phyloP scores from a whole-genome alignment of 2,113 vertebrate genomes.

The Corvus moneduloides region DNA sequence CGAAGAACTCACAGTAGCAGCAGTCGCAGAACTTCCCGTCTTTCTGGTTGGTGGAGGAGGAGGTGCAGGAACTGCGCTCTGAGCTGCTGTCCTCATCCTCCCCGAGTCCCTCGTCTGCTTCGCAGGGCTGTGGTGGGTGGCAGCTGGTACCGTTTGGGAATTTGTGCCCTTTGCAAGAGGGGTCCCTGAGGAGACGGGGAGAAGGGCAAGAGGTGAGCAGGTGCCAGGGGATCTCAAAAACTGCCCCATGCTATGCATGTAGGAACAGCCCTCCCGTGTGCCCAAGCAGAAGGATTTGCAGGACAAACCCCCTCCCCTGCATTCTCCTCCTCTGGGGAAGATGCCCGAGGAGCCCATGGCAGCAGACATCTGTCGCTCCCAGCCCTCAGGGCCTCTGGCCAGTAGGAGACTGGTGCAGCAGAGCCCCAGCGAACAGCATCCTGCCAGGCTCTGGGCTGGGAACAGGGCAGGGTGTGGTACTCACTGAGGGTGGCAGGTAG shows the following conservation, averaged over 20 bases:
- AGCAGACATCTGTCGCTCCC: neutral
- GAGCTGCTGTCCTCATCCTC: slow-evolving; percentile 99
- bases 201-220: neutral
- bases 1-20: slow-evolving; percentile 99
- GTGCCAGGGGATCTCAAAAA: neutral
- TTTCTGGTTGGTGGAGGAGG: slow-evolving; percentile 95
- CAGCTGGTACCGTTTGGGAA: slow-evolving; percentile 89
- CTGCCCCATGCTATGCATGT: neutral
- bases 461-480: neutral
- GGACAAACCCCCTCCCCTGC: neutral
- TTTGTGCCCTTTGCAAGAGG: slow-evolving; percentile 95
- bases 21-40: slow-evolving; percentile 99
- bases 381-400: neutral
- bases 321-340: neutral
- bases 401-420: neutral
- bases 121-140: slow-evolving; percentile 82
- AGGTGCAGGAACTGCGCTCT: slow-evolving; percentile 96
- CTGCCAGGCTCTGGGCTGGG: neutral
- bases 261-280: neutral
- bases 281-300: neutral
- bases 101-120: slow-evolving; percentile 88
- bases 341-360: neutral
- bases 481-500: slow-evolving; percentile 29
- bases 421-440: neutral
- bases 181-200: slow-evolving; percentile 78